Base-by-base conservation (phyloP, 2,113 vertebrate genomes). In the Felis chaus region DNA sequence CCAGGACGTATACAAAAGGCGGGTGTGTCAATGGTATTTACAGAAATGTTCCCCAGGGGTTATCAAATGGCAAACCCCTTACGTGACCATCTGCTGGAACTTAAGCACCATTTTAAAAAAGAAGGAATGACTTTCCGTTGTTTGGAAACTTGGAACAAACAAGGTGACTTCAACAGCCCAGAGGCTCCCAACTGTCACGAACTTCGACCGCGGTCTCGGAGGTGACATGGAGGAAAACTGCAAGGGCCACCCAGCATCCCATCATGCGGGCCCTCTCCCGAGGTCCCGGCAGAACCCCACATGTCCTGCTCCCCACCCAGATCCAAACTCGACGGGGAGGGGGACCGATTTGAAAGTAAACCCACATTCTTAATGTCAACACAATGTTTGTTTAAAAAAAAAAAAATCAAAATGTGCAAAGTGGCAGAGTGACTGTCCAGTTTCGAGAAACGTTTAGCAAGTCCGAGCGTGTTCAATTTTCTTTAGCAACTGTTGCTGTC, bases 321-420 rank as follows among this genome's bases (percentile, higher is more conserved):
- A 97, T 96, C 96, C 81, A 97, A 86, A 94, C 0, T 97, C 91
- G 93, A 98, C 4, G 1, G 98, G 99, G 99, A 99, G 99, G 99
- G 99, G 99, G 99, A 99, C 99, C 99, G 98, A 99, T 99, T 98
- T 99, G 99, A 99, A 99, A 99, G 99, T 99, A 99, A 99, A 99
- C 99, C 99, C 99, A 99, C 99, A 99, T 99, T 99, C 99, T 99
- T 99, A 99, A 99, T 98, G 99, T 99, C 99, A 99, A 99, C 98
- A 99, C 98, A 99, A 98, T 97, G 98, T 95, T 98, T 98, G 98
- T 98, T 95, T 97, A 97, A 94, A 91, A 94, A 96, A 65, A 97
- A 93, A 98, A 96, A 98, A 99, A 98, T 98, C 98, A 99, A 99
- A 99, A 99, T 99, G 99, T 99, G 99, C 99, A 99, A 99, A 99